These are phyloP conservation scores for Hippotragus niger DNA, from an alignment of 2,113 vertebrate species.

Conservation along the genomic window DNA sequence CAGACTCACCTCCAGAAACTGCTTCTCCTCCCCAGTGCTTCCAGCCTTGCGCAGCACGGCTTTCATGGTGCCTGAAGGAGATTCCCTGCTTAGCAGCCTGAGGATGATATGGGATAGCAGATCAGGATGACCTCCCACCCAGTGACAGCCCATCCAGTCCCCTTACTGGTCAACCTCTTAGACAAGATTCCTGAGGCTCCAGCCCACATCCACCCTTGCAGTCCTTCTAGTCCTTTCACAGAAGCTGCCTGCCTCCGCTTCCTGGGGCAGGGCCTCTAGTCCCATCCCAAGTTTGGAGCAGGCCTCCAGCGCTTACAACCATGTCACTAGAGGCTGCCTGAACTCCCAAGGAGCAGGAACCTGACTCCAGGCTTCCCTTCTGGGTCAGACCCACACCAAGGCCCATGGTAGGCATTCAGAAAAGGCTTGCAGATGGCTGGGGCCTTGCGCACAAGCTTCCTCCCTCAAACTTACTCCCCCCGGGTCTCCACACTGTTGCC, in stretches of 20 bases:
- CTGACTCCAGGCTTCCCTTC: background rate
- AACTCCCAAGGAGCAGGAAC: background rate
- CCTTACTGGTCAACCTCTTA: background rate
- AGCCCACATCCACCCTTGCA: background rate
- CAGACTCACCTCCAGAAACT: constrained; percentile 91
- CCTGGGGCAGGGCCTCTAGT: background rate
- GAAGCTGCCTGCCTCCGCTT: background rate
- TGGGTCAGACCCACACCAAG: background rate
- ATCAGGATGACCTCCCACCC: background rate
- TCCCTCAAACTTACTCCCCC: constrained; percentile 88
- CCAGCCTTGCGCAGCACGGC: constrained; percentile 90
- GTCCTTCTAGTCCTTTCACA: background rate
- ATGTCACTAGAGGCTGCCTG: background rate
- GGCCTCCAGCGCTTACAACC: background rate
- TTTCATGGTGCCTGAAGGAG: constrained; percentile 92
- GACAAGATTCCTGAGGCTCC: background rate
- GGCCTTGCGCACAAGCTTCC: background rate
- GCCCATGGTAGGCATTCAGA: background rate
- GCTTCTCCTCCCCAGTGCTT: constrained; percentile 90
- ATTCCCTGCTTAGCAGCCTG: constrained; percentile 92
- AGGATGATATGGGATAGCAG: fast-evolving
- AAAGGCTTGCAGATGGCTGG: background rate
- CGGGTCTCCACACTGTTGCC: constrained; percentile 96
- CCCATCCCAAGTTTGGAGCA: background rate
- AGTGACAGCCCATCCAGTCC: background rate